Percentiles rank a stretch among this genome's conserved stretches.
Conservation (phyloP, 2,888 invertebrate genomes). For the Shargacucullia verbasci region DNA sequence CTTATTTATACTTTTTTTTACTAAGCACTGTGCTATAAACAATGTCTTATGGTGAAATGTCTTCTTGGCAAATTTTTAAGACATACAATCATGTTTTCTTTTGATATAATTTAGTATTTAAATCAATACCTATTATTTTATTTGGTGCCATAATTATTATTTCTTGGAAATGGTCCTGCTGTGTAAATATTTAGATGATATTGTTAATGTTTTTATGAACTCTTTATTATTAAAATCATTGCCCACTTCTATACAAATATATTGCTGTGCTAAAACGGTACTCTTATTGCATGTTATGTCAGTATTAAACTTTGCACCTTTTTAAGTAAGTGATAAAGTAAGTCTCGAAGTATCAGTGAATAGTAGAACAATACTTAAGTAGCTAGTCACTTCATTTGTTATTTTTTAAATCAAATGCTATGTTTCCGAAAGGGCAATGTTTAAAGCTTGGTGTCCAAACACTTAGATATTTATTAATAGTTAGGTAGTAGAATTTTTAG, state of each 20-base stretch:
- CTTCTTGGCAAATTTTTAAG: conserved; percentile 29
- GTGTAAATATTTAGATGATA: conserved; percentile 63
- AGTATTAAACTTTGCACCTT: conserved; percentile 62
- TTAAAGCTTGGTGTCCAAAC: conserved; percentile 57
- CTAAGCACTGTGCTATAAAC: conserved; percentile 50
- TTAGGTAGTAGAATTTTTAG: conserved; percentile 60
- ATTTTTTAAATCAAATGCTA: conserved; percentile 47
- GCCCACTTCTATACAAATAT: conserved; percentile 47
- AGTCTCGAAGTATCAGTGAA: conserved; percentile 58
- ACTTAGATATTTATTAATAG: conserved; percentile 58
- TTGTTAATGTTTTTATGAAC: conserved; percentile 49
- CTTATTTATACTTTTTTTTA: conserved; percentile 44
- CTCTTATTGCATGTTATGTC: conserved; percentile 51
- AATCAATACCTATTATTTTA: conserved; percentile 58
- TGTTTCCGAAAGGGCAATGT: conserved; percentile 47
- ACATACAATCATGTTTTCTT: conserved; percentile 29
- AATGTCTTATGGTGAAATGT: conserved; percentile 61
- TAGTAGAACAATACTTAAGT: conserved; percentile 56
- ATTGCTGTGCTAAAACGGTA: conserved; percentile 48
- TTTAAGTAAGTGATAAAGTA: conserved; percentile 54
- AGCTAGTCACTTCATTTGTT: conserved; percentile 70
- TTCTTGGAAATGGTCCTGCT: conserved; percentile 60
- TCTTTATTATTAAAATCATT: conserved; percentile 42
- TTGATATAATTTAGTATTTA: conserved; percentile 37
- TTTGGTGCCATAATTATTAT: conserved; percentile 74